Evolutionary conservation across 2,888 invertebrate genomes (phyloP), one percentile per base, ranked within the genome.

Genomic region (Cataglyphis albicans): DNA sequence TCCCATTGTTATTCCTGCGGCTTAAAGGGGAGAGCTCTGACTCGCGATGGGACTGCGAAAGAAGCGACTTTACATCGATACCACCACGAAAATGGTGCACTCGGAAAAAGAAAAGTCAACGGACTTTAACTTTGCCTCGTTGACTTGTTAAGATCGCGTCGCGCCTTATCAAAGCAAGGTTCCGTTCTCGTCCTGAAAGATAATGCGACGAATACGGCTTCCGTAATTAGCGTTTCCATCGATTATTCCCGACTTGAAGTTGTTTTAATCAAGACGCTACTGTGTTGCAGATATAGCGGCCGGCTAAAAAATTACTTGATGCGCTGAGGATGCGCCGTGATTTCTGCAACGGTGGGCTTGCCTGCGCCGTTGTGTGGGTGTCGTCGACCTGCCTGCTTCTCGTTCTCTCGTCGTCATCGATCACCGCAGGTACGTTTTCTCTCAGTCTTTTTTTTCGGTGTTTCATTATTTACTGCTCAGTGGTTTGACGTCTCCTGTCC

Each of bases 321-420:
- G 94, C 91, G 92, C 92, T 91, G 93, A 94, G 92, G 92, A 94
- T 94, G 94, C 93, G 91, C 91, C 92, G 92, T 91, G 92, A 92
- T 91, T 92, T 91, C 84, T 92, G 88, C 91, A 93, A 93, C 92
- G 92, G 93, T 91, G 91, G 92, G 91, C 89, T 90, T 89, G 91
- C 91, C 90, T 92, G 92, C 92, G 89, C 93, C 91, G 90, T 91
- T 91, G 93, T 92, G 91, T 92, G 91, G 92, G 92, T 92, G 91
- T 92, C 93, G 87, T 92, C 91, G 86, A 88, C 91, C 86, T 90
- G 90, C 84, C 90, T 93, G 76, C 85, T 92, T 82, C 84, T 92
- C 81, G 89, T 92, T 82, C 87, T 90, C 73, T 85, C 90, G 84
- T 89, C 91, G 86, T 91, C 91, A 86, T 89, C 89, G 80, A 76